Evolutionary conservation across 2,113 vertebrate genomes (phyloP).

Genomic region (Eretmochelys imbricata): DNA sequence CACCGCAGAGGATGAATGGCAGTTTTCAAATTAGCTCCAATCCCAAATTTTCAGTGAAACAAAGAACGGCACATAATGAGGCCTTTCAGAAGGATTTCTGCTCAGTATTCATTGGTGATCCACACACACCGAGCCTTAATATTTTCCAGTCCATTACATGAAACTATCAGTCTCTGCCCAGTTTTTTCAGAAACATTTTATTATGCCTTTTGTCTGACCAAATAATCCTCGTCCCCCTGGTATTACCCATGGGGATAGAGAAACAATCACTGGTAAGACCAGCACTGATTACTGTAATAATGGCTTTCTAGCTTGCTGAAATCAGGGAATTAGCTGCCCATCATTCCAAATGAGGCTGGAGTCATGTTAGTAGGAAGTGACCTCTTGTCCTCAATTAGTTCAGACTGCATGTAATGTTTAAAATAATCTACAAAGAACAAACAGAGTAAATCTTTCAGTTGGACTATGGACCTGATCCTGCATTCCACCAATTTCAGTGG

Average conservation of each 20-base stretch:
- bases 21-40: neutral
- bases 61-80: neutral
- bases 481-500: neutral
- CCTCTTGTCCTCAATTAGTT: neutral
- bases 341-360: neutral
- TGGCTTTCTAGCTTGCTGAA: neutral
- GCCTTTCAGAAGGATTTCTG: slow-evolving; percentile 16
- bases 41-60: neutral
- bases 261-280: slow-evolving; percentile 1
- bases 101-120: neutral
- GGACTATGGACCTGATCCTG: neutral
- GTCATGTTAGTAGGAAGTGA: neutral
- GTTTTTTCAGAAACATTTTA: slow-evolving; percentile 18
- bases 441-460: neutral
- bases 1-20: neutral
- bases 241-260: slow-evolving; percentile 3
- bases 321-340: neutral
- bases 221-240: slow-evolving; percentile 6
- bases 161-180: neutral
- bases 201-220: slow-evolving; percentile 2
- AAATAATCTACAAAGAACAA: neutral
- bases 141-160: neutral
- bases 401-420: neutral
- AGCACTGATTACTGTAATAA: slow-evolving; percentile 7
- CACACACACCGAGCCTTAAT: slow-evolving; percentile 28